Conservation (phyloP, 2,797 vertebrate genomes). For the Megalops cyprinoides region DNA sequence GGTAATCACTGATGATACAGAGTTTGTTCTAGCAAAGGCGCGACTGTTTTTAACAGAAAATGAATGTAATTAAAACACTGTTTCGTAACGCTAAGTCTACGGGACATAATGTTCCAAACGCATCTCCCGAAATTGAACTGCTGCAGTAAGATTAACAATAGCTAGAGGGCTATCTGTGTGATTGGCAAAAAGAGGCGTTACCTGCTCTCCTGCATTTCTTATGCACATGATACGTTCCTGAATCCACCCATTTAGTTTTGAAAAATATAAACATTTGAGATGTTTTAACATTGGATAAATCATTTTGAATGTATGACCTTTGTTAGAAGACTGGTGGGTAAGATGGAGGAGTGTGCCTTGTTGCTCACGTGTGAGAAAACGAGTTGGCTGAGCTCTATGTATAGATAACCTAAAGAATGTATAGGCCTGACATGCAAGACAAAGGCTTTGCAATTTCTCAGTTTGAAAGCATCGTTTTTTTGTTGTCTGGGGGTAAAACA, state of each 20-base stretch:
- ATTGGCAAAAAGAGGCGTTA: not conserved
- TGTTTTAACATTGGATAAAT: not conserved
- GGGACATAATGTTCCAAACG: not conserved
- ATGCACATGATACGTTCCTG: not conserved
- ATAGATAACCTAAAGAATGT: constrained; percentile 8
- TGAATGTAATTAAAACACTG: not conserved
- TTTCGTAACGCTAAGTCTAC: not conserved
- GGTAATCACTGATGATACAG: not conserved
- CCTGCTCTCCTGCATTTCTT: not conserved
- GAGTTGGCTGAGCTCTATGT: constrained; percentile 15
- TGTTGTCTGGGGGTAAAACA: not conserved
- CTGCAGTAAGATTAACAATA: not conserved
- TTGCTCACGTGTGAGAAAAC: constrained; percentile 21
- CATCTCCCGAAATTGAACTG: not conserved
- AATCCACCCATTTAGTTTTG: not conserved
- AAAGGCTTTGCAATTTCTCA: not conserved
- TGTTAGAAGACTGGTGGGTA: constrained; percentile 6
- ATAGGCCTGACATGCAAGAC: not conserved
- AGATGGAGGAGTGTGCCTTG: constrained; percentile 13
- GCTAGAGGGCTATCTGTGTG: not conserved
- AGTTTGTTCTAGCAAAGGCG: not conserved
- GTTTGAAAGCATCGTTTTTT: not conserved
- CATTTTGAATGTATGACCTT: constrained; percentile 1
- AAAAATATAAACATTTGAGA: too few relatives aligned
- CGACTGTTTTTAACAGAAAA: not conserved